A percentile compares a stretch with the other conserved stretches of the same genome.
These are phyloP conservation scores for Sula dactylatra DNA, from an alignment of 2,113 vertebrate species.

Conservation along the genomic window DNA sequence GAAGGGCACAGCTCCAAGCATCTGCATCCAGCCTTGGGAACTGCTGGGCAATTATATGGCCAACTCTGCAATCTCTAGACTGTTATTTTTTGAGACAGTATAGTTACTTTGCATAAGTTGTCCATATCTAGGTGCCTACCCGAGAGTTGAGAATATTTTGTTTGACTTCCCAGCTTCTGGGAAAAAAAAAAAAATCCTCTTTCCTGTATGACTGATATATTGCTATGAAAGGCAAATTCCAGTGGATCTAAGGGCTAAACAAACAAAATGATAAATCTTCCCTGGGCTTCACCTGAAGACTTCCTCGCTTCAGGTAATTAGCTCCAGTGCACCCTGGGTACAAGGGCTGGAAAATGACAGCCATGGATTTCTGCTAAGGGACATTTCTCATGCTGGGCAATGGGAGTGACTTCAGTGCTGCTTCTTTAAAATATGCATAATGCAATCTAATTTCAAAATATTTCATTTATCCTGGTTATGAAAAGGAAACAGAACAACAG, in stretches of 20 bases:
- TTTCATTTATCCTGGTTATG: background rate
- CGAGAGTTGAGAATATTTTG: background rate
- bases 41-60: background rate
- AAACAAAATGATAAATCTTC: background rate
- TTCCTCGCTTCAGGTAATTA: background rate
- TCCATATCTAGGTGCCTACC: background rate
- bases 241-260: background rate
- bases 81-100: background rate
- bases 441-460: background rate
- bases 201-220: background rate
- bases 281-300: background rate
- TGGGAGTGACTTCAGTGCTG: background rate
- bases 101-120: background rate
- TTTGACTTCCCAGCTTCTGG: background rate
- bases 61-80: background rate
- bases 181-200: background rate
- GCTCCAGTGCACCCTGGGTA: background rate
- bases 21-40: background rate
- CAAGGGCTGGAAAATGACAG: background rate
- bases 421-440: background rate
- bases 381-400: background rate
- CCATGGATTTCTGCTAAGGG: background rate
- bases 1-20: background rate
- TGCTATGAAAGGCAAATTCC: background rate
- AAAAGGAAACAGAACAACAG: background rate